Evolutionary conservation across 1,140 invertebrate genomes (phyloP).

Genomic region (Drosophila suzukii): DNA sequence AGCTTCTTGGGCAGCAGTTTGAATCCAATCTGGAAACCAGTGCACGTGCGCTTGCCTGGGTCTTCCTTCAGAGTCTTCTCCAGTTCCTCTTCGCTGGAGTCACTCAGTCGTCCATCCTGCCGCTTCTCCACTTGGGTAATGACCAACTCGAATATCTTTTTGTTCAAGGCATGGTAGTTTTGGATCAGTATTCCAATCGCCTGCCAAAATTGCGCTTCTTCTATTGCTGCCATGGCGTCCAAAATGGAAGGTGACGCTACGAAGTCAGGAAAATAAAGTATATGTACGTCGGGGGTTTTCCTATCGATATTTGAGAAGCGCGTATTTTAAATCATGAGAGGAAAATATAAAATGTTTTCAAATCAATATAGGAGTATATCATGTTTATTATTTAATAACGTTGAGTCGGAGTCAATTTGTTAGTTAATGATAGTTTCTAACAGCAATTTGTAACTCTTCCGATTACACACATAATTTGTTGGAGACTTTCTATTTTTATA

Average conservation of each 20-base stretch:
- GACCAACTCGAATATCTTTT: conserved; percentile 72
- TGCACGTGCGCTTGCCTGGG: conserved; percentile 15
- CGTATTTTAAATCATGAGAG: not conserved
- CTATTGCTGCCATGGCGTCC: conserved; percentile 41
- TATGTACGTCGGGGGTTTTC: not conserved
- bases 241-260: not conserved
- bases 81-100: conserved; percentile 51
- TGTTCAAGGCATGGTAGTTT: conserved; percentile 79
- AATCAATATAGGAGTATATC: no score
- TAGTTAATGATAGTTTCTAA: no score
- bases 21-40: conserved; percentile 54
- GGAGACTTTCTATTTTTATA: no score
- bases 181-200: conserved; percentile 67
- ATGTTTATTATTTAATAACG: no score
- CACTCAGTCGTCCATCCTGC: conserved; percentile 22
- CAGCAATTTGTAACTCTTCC: no score
- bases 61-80: conserved; percentile 6
- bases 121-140: conserved; percentile 51
- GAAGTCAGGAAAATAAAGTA: conserved; percentile 1
- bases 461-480: no score
- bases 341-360: no score
- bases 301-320: conserved; percentile 8
- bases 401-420: no score
- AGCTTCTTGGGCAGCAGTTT: conserved; percentile 75
- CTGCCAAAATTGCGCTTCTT: conserved; percentile 70